A percentile compares a stretch with the other conserved stretches of the same genome.
Evolutionary conservation across 2,888 invertebrate species (phyloP).

Genomic region (Eupelmus urozonus): DNA sequence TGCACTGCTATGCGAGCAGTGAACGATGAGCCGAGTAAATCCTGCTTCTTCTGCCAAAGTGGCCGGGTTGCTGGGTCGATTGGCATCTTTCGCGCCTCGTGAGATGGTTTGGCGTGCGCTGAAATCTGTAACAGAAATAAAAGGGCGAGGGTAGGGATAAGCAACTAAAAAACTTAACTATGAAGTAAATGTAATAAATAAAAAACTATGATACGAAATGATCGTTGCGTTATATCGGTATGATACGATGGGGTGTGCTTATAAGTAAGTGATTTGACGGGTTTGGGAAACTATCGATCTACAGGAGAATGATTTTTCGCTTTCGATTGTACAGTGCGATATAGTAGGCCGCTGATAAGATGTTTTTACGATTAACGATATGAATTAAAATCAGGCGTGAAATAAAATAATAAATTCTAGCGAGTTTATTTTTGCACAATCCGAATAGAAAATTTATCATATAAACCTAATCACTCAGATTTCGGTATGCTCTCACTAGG

Average conservation of each 20-base stretch:
- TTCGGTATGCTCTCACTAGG: too few relatives aligned
- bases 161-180: constrained; percentile 72
- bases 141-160: constrained; percentile 73
- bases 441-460: too few relatives aligned
- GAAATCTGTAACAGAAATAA: constrained; percentile 74
- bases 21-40: constrained; percentile 27
- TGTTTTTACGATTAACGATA: too few relatives aligned
- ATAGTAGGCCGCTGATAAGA: constrained; percentile 2
- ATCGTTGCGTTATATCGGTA: too few relatives aligned
- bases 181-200: constrained; percentile 22
- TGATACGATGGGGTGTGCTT: not conserved
- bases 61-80: constrained; percentile 14
- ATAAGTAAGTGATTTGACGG: not conserved
- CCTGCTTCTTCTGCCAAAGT: constrained; percentile 35
- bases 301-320: constrained; percentile 15
- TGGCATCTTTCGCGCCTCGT: constrained; percentile 47
- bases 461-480: not conserved
- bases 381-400: constrained; percentile 1
- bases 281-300: not conserved
- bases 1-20: constrained; percentile 14
- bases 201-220: constrained; percentile 1
- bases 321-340: not conserved
- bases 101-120: not conserved
- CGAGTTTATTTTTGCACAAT: constrained; percentile 5
- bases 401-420: constrained; percentile 20